Evolutionary conservation across 1,140 invertebrate genomes (phyloP).

Genomic region (Diabrotica undecimpunctata): DNA sequence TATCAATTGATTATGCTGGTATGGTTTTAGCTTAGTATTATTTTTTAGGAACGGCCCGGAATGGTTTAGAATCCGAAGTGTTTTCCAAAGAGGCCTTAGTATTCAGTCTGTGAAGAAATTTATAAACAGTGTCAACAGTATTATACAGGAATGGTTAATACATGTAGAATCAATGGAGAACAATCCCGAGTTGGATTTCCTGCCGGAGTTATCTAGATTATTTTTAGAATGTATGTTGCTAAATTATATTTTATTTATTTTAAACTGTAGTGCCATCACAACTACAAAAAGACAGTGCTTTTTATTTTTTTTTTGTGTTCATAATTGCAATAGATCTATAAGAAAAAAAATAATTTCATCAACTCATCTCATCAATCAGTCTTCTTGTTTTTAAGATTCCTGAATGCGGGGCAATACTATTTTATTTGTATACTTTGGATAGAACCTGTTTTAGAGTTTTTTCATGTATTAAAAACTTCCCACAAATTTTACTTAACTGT

Average conservation of each 20-base stretch:
- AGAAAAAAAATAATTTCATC: no score
- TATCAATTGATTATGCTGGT: not conserved
- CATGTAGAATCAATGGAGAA: constrained; percentile 31
- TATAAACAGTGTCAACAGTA: constrained; percentile 57
- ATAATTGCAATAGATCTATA: no score
- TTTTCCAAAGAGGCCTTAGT: constrained; percentile 76
- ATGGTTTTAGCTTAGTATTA: not conserved
- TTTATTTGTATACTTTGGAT: no score
- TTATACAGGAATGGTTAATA: constrained; percentile 58
- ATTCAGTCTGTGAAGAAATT: constrained; percentile 66
- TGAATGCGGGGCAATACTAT: no score
- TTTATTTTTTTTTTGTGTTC: no score
- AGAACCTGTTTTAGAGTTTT: no score
- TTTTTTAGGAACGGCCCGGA: constrained; percentile 72
- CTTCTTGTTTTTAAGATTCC: no score
- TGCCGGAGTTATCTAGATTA: constrained; percentile 67
- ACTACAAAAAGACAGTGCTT: no score
- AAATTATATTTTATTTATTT: constrained; percentile 9
- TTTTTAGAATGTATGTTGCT: constrained; percentile 72
- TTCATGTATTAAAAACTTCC: no score
- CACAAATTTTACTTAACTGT: no score
- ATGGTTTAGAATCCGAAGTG: constrained; percentile 75
- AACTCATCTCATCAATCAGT: no score
- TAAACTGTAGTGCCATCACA: not conserved
- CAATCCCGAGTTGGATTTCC: constrained; percentile 56